Evolutionary conservation across 2,113 vertebrate genomes (phyloP).

Genomic region (Beaufortia kweichowensis): DNA sequence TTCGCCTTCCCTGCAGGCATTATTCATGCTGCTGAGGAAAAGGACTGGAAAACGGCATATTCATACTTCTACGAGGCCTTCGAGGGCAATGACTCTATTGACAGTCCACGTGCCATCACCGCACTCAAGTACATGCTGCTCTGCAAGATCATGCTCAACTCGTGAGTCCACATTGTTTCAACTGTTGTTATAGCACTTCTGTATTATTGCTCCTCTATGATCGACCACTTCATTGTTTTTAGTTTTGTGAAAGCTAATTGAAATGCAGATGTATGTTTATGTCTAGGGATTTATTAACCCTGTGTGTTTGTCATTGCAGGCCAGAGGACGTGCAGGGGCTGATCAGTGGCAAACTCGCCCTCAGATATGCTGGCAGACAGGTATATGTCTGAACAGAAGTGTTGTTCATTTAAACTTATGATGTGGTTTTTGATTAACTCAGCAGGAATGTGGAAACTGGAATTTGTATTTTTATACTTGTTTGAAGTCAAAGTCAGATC

Average conservation of each 20-base stretch:
- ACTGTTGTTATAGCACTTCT: background rate
- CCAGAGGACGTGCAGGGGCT: constrained; percentile 94
- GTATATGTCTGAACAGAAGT: constrained; percentile 62
- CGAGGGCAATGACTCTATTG: constrained; percentile 95
- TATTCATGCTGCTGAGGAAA: constrained; percentile 96
- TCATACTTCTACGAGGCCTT: constrained; percentile 98
- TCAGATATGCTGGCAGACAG: constrained; percentile 92
- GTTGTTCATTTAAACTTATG: background rate
- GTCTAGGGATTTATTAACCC: background rate
- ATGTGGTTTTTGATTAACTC: background rate
- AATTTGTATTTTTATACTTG: background rate
- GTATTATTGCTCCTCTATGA: too few species aligned
- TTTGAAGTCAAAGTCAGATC: background rate
- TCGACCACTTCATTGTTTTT: too few species aligned
- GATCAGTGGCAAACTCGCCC: constrained; percentile 93
- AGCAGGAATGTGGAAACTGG: background rate
- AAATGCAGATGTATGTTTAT: background rate
- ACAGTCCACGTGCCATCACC: constrained; percentile 92
- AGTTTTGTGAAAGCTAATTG: too few species aligned
- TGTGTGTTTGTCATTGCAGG: constrained; percentile 64
- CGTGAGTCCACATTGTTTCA: constrained; percentile 71
- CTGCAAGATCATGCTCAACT: constrained; percentile 97
- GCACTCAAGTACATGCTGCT: constrained; percentile 98
- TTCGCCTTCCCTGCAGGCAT: constrained; percentile 77
- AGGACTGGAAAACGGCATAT: constrained; percentile 99